Evolutionary conservation across 64 coral and sea anemone species (phyloP).

Genomic region (Stylophora pistillata): DNA sequence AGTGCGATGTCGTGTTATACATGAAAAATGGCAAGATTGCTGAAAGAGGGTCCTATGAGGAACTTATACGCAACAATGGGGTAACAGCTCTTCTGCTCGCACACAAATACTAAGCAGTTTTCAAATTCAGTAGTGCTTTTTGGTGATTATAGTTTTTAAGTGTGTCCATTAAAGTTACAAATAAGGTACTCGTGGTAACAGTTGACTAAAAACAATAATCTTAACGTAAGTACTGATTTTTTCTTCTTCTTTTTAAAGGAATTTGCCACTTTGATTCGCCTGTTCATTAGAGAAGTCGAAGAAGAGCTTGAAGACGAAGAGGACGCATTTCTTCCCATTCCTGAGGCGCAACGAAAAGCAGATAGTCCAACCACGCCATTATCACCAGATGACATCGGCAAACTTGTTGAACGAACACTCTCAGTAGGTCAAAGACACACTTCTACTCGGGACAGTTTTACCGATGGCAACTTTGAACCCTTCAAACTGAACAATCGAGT

Average conservation of each 20-base stretch:
- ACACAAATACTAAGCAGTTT: too few relatives aligned
- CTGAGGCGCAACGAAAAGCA: not conserved
- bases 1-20: conserved; percentile 77
- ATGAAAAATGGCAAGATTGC: conserved; percentile 89
- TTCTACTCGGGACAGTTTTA: not conserved
- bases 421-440: not conserved
- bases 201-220: too few relatives aligned
- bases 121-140: too few relatives aligned
- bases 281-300: conserved; percentile 55
- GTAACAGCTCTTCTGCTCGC: not conserved
- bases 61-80: conserved; percentile 70
- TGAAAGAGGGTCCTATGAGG: conserved; percentile 71
- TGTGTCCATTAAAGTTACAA: too few relatives aligned
- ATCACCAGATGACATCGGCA: conserved; percentile 29
- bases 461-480: not conserved
- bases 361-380: conserved; percentile 8
- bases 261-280: conserved; percentile 43
- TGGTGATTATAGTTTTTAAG: too few relatives aligned
- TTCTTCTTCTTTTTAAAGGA: conserved; percentile 18
- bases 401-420: conserved; percentile 37
- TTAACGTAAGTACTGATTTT: too few relatives aligned
- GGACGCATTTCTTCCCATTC: not conserved
- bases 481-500: conserved; percentile 17
- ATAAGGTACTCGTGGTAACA: too few relatives aligned
- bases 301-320: conserved; percentile 43